phyloP scores from a whole-genome alignment of 2,113 vertebrate species.

The Strix aluco region DNA sequence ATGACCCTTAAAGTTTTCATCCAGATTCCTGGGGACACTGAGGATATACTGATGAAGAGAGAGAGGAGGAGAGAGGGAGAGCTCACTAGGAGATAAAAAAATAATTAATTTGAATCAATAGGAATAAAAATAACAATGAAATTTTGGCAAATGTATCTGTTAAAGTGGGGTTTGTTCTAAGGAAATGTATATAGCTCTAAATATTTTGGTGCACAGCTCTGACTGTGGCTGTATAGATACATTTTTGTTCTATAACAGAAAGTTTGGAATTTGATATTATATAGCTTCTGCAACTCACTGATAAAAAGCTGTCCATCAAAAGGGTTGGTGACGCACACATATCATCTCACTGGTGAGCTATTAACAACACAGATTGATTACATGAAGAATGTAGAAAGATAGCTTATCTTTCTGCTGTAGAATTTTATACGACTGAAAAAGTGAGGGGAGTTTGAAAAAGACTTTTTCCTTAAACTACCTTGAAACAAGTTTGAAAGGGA shows the following conservation, averaged over 20 bases:
- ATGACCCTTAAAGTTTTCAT: not conserved
- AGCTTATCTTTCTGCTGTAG: not conserved
- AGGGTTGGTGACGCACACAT: not conserved
- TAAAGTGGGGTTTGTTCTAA: not conserved
- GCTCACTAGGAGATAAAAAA: not conserved
- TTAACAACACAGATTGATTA: conserved; percentile 14
- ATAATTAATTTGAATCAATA: not conserved
- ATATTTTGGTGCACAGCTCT: not conserved
- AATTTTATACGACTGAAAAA: not conserved
- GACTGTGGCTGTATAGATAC: not conserved
- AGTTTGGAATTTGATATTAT: not conserved
- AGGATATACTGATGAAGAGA: not conserved
- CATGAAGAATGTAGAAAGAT: not conserved
- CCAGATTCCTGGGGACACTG: not conserved
- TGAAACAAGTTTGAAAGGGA: not conserved
- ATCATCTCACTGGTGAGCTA: not conserved
- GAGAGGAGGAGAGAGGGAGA: not conserved
- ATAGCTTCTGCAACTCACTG: not conserved
- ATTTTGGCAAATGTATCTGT: not conserved
- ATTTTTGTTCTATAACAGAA: not conserved
- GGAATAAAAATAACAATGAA: not conserved
- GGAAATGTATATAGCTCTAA: not conserved
- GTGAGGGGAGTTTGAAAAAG: not conserved
- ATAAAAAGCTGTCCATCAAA: conserved; percentile 51
- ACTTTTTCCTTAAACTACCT: not conserved